Conservation (phyloP, 2,797 vertebrate species). For the Prionace glauca region DNA sequence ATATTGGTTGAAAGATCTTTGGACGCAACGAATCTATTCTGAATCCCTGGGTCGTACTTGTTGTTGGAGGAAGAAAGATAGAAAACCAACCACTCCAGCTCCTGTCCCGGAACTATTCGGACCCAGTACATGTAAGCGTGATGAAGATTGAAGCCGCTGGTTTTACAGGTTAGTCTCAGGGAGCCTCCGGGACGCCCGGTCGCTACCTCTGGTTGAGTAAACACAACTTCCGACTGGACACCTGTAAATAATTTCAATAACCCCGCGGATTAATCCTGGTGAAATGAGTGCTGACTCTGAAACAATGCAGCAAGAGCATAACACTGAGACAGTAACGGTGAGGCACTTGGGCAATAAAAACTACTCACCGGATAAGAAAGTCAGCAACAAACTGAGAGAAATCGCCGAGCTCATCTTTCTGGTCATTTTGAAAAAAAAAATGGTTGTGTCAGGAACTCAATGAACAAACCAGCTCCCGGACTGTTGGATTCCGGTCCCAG, state of each 20-base stretch:
- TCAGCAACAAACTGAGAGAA: background rate
- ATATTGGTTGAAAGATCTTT: background rate
- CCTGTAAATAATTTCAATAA: background rate
- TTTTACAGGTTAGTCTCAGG: background rate
- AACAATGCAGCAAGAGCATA: too few relatives aligned
- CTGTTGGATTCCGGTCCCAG: background rate
- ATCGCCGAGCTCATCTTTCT: too few relatives aligned
- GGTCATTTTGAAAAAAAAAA: background rate
- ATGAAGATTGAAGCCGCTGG: background rate
- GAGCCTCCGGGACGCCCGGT: background rate
- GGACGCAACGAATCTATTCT: background rate
- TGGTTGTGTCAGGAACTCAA: background rate
- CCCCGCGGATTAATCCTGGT: too few relatives aligned
- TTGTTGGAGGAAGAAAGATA: background rate
- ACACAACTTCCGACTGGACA: background rate
- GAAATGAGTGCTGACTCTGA: too few relatives aligned
- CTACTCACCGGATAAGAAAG: background rate
- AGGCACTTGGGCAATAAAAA: background rate
- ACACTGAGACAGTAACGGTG: too few relatives aligned
- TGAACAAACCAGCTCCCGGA: background rate
- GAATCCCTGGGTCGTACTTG: background rate
- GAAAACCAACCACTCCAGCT: background rate
- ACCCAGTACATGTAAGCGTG: background rate
- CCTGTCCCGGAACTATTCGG: background rate
- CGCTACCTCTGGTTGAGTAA: background rate